These are phyloP conservation scores for Elymnias hypermnestra DNA, from an alignment of 1,140 invertebrate species.

Conservation along the genomic window DNA sequence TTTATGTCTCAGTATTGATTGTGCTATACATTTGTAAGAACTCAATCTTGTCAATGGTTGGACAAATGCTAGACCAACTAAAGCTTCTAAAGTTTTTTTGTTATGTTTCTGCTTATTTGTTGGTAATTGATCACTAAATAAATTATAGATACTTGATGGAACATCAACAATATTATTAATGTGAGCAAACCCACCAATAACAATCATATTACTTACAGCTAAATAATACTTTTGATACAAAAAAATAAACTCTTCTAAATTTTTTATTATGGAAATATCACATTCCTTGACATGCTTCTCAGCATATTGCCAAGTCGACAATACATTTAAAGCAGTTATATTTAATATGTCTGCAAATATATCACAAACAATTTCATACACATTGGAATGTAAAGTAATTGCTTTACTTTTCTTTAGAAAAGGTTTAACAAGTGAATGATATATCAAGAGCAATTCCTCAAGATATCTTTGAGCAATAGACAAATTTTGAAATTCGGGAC, in stretches of 20 bases:
- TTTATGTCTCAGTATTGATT: constrained; percentile 65
- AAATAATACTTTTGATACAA: constrained; percentile 85
- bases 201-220: constrained; percentile 85
- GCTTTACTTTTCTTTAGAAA: constrained; percentile 78
- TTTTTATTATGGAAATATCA: constrained; percentile 81
- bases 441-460: constrained; percentile 80
- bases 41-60: constrained; percentile 78
- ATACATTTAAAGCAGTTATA: constrained; percentile 81
- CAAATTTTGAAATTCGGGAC: constrained; percentile 76
- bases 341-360: constrained; percentile 84
- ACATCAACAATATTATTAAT: constrained; percentile 80
- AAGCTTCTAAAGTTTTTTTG: constrained; percentile 76
- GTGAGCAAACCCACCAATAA: constrained; percentile 82
- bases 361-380: constrained; percentile 80
- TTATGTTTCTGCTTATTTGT: constrained; percentile 76
- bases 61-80: constrained; percentile 77
- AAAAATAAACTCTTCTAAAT: constrained; percentile 83
- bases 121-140: constrained; percentile 77
- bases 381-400: constrained; percentile 75
- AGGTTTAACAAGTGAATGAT: constrained; percentile 79
- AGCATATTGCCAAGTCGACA: constrained; percentile 80
- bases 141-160: constrained; percentile 76
- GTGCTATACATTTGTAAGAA: constrained; percentile 75
- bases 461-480: constrained; percentile 82
- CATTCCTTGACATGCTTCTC: constrained; percentile 80